phyloP scores from a whole-genome alignment of 2,797 vertebrate species.

The Microctenopoma lineatum region DNA sequence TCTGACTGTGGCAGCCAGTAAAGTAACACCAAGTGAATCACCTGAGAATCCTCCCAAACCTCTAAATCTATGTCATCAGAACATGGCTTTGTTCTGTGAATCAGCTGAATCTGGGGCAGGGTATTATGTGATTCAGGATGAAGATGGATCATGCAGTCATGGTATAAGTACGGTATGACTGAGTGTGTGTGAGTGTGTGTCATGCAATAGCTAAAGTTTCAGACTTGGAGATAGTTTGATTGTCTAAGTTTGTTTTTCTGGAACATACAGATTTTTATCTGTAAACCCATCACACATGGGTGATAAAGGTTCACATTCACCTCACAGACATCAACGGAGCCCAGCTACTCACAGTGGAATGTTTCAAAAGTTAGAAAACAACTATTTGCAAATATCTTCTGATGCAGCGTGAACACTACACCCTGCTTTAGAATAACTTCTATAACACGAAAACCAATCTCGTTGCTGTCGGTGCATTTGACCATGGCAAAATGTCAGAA shows the following conservation, averaged over 20 bases:
- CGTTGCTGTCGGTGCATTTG: too few species aligned
- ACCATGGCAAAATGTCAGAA: too few species aligned
- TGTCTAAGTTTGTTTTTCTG: neutral
- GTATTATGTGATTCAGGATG: conserved; percentile 24
- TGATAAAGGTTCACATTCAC: too few species aligned
- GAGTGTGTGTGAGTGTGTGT: neutral
- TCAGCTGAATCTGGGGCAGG: conserved; percentile 32
- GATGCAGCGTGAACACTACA: too few species aligned
- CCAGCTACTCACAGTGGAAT: too few species aligned
- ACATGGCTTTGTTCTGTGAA: conserved; percentile 25
- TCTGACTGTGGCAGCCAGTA: neutral
- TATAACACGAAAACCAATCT: too few species aligned
- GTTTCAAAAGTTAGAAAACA: too few species aligned
- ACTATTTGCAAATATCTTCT: too few species aligned
- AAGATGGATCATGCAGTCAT: conserved; percentile 32
- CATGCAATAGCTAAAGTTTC: neutral
- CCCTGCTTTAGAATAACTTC: too few species aligned
- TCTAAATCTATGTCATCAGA: conserved; percentile 29
- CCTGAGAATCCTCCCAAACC: conserved; percentile 27
- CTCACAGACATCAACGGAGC: too few species aligned
- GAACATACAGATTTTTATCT: neutral
- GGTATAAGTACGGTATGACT: conserved; percentile 2
- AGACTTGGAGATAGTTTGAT: neutral
- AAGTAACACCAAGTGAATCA: conserved; percentile 25
- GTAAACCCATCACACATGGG: too few species aligned